Evolutionary conservation across 2,888 invertebrate genomes (phyloP).

Genomic region (Rotaria sp.): DNA sequence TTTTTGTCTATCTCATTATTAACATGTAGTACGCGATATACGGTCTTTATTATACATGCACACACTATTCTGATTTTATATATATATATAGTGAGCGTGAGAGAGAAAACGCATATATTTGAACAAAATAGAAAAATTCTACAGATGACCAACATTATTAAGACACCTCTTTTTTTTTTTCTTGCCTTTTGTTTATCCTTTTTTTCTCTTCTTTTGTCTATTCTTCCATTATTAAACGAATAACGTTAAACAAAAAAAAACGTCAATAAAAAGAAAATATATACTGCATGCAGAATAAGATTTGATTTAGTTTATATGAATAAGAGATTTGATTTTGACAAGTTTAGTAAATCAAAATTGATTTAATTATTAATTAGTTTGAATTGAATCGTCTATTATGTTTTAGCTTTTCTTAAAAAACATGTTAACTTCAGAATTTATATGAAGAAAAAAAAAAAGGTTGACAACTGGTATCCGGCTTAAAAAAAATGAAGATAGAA

Average conservation of each 20-base stretch:
- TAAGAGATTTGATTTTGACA: too few species aligned
- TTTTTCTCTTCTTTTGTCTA: neutral
- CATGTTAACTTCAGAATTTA: too few species aligned
- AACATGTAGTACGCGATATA: neutral
- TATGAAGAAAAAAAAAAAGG: too few species aligned
- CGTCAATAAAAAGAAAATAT: slow-evolving; percentile 1
- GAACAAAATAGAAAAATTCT: slow-evolving; percentile 4
- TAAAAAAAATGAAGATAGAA: too few species aligned
- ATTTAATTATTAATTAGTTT: too few species aligned
- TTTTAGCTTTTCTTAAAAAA: too few species aligned
- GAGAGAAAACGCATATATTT: neutral
- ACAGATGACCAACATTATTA: neutral
- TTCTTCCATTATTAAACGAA: slow-evolving; percentile 11
- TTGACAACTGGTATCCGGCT: too few species aligned
- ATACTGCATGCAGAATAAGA: neutral
- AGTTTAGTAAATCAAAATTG: too few species aligned
- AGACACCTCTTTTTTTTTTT: neutral
- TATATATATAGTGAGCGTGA: neutral
- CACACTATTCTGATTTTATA: neutral
- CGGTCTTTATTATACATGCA: neutral
- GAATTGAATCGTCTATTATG: too few species aligned
- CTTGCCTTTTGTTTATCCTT: slow-evolving; percentile 10
- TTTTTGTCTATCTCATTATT: neutral
- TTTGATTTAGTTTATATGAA: neutral
- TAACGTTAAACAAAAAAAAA: neutral